Evolutionary conservation across 2,797 vertebrate genomes (phyloP).

Genomic region (Siniperca obscura): DNA sequence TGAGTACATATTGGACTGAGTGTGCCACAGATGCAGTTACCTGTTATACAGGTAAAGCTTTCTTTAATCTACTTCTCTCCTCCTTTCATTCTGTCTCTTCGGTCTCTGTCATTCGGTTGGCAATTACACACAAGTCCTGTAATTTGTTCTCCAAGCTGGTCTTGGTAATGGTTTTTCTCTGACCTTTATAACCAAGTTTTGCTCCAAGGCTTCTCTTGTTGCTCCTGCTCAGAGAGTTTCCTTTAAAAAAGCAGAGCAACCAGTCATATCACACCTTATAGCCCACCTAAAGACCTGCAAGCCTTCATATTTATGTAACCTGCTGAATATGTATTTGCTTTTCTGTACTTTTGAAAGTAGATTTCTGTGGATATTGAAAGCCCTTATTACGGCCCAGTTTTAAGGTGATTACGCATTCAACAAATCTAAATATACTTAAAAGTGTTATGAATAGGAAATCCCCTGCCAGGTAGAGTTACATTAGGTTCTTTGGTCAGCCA

Average conservation of each 20-base stretch:
- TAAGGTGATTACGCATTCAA: background rate
- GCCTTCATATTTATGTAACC: background rate
- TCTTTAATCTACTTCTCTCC: background rate
- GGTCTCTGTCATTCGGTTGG: background rate
- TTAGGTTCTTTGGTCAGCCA: background rate
- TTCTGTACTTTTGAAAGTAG: background rate
- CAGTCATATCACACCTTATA: background rate
- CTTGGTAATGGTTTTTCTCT: slow-evolving; percentile 18
- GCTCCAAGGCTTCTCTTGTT: slow-evolving; percentile 5
- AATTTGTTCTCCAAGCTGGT: slow-evolving; percentile 26
- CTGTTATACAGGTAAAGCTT: background rate
- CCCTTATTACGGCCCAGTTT: no score
- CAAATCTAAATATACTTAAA: background rate
- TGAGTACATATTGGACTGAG: background rate
- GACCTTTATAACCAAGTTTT: background rate
- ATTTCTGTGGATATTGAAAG: background rate
- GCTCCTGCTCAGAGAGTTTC: background rate
- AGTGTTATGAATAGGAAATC: background rate
- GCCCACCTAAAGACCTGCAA: background rate
- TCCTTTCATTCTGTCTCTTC: background rate
- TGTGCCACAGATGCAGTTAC: background rate
- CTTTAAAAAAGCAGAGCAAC: no score
- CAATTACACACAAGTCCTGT: background rate
- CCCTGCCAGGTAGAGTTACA: background rate
- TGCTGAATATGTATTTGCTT: no score